These are phyloP conservation scores for Hyposoter dolosus DNA, from an alignment of 2,888 invertebrate species.

Conservation along the genomic window DNA sequence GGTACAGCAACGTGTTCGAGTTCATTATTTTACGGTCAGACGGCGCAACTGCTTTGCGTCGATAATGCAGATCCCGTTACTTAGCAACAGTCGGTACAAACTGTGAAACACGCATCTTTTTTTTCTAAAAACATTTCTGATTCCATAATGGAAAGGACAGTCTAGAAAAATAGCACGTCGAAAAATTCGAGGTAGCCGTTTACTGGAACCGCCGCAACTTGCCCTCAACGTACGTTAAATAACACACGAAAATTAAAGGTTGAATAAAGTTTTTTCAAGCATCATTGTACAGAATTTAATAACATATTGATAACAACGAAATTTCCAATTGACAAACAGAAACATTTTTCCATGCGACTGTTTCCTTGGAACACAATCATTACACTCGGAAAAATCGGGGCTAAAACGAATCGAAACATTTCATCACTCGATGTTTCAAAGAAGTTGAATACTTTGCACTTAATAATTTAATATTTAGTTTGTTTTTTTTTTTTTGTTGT, in stretches of 20 bases:
- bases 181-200: neutral
- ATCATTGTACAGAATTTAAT: slow-evolving; percentile 2
- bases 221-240: neutral
- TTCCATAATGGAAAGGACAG: neutral
- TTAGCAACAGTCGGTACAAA: neutral
- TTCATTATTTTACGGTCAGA: neutral
- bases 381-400: neutral
- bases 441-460: neutral
- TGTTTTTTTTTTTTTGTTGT: neutral
- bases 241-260: neutral
- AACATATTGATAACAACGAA: slow-evolving; percentile 6
- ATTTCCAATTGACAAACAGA: neutral
- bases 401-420: neutral
- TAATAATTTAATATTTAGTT: neutral
- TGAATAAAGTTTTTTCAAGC: neutral
- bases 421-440: neutral
- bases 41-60: neutral
- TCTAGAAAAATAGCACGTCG: neutral
- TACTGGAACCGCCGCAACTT: neutral
- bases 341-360: neutral
- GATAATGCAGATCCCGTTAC: neutral
- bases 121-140: neutral
- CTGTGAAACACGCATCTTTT: neutral
- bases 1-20: neutral
- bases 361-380: neutral